These are phyloP conservation scores for Acronicta aceris DNA, from an alignment of 2,888 invertebrate species.

Conservation along the genomic window DNA sequence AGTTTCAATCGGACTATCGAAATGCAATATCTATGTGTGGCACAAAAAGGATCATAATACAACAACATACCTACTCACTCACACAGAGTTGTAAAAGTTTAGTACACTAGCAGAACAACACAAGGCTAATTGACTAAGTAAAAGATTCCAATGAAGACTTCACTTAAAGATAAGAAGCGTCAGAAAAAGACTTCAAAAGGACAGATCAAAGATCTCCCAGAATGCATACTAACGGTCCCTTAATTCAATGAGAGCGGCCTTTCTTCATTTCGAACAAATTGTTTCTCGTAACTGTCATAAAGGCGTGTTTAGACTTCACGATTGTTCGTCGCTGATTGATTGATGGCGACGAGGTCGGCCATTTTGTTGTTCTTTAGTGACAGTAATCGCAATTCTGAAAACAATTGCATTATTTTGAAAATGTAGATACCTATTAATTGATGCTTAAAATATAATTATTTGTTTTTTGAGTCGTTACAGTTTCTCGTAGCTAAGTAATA, in stretches of 20 bases:
- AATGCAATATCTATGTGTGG: too few relatives aligned
- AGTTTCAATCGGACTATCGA: too few relatives aligned
- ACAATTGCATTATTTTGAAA: neutral
- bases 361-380: slow-evolving; percentile 1
- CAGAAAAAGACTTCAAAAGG: slow-evolving; percentile 19
- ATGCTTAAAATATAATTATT: too few relatives aligned
- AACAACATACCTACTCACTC: too few relatives aligned
- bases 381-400: slow-evolving; percentile 21
- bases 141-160: neutral
- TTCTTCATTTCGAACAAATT: slow-evolving; percentile 43
- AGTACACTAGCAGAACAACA: too few relatives aligned
- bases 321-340: slow-evolving; percentile 34
- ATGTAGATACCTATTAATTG: neutral
- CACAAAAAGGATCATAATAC: too few relatives aligned
- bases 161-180: slow-evolving; percentile 11
- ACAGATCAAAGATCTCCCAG: slow-evolving; percentile 27
- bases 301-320: slow-evolving; percentile 36
- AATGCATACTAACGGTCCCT: slow-evolving; percentile 38
- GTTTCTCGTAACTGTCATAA: slow-evolving; percentile 49
- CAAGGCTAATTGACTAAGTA: neutral
- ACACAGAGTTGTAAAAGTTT: too few relatives aligned
- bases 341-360: slow-evolving; percentile 13
- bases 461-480: too few relatives aligned
- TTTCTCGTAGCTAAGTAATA: too few relatives aligned
- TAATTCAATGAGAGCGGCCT: slow-evolving; percentile 33